Evolutionary conservation across 2,797 vertebrate genomes (phyloP), one percentile per base, ranked within the genome.

Genomic region (Acanthopagrus latus): DNA sequence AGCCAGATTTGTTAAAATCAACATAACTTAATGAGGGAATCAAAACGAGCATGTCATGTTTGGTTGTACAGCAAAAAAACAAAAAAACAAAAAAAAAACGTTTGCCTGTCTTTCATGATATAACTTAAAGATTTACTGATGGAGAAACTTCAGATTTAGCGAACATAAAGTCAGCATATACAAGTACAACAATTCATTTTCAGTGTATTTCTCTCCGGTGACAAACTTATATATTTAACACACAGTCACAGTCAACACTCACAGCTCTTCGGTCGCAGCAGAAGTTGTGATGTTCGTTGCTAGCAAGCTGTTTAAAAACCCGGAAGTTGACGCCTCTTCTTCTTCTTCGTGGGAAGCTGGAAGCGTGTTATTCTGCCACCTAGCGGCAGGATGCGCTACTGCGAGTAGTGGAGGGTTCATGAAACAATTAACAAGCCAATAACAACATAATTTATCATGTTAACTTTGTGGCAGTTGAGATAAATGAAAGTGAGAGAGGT

Each of bases 331-430:
- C 87, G 68, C 74, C 68, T 52, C 59, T 21, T 46, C 0, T 5
- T 87, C 86, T 90, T 91, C 91, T 92, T 91, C 84, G 80, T 76
- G 65, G 38, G 20, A 52, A 75, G 63, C 7, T 3, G 2, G 5
- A 21, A 13, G 0, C 14, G 14, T 0, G 11, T 38, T 56, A 46
- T 71, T 48, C n/a, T 51, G 75, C 80, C 85, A 33, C 5, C 83
- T 86, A 77, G 79, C 46, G 87, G 48, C 47, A 2, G 13, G 9
- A 2, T 0, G 20, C 3, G 48, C 0, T n/a, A n/a, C 48, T 50
- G 48, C 38, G 38, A 10, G 8, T 38, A 10, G 38, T 38, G 38
- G 38, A 38, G 38, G 38, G 38, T 38, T 38, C 9, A 10, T 10
- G 38, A 38, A 38, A 10, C 38, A 38, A 38, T 38, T 38, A 38